Percentiles rank a stretch among this genome's conserved stretches.
These are phyloP conservation scores for Megaceryle torquata DNA, from an alignment of 2,113 vertebrate species.

Conservation along the genomic window DNA sequence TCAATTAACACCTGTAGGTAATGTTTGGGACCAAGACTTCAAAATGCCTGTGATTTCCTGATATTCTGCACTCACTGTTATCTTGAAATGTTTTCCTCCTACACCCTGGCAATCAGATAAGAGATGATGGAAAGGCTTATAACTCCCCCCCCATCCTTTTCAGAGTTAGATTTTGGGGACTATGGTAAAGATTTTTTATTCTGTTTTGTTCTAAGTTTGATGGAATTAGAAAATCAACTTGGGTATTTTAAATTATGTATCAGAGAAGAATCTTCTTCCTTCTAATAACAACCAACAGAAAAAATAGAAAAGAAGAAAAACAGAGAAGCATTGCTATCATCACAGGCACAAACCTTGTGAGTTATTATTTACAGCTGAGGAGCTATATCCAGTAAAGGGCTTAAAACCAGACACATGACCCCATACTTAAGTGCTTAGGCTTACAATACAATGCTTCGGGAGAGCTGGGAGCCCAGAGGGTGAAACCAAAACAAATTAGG, in stretches of 20 bases:
- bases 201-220: neutral
- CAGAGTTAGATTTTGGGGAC: neutral
- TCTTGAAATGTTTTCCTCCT: neutral
- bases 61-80: neutral
- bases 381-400: neutral
- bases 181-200: neutral
- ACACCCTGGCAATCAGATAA: neutral
- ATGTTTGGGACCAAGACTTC: neutral
- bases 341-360: accelerated
- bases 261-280: neutral
- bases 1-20: neutral
- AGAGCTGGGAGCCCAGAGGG: neutral
- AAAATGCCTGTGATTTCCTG: neutral
- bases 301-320: neutral
- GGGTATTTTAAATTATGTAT: neutral
- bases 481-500: neutral
- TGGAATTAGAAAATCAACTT: neutral
- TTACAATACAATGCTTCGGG: neutral
- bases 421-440: neutral
- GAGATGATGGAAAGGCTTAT: neutral
- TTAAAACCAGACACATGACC: neutral
- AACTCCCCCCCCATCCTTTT: neutral
- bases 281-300: neutral
- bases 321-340: neutral
- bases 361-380: neutral